Percentiles rank a stretch among this genome's conserved stretches.
Conservation (phyloP, 2,797 vertebrate genomes). For the Morus bassanus region DNA sequence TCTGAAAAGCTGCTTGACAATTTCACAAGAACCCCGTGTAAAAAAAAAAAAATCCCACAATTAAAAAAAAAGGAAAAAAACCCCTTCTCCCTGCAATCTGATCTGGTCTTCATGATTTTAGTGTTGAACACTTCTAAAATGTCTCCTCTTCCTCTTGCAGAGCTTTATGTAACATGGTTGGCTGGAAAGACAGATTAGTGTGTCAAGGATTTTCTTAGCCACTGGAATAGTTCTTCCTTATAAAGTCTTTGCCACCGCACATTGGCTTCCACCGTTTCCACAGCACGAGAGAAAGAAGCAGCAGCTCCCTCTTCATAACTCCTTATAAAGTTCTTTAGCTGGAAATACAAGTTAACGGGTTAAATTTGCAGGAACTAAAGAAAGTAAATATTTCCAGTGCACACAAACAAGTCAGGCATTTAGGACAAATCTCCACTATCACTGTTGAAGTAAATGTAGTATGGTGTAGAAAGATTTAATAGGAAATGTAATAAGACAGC, state of each 20-base stretch:
- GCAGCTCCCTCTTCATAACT: slow-evolving; percentile 82
- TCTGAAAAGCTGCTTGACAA: slow-evolving; percentile 64
- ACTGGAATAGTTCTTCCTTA: slow-evolving; percentile 91
- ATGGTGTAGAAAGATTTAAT: neutral
- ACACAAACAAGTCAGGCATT: neutral
- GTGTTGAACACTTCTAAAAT: slow-evolving; percentile 5
- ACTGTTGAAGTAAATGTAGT: neutral
- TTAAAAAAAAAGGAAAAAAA: neutral
- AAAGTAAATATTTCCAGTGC: neutral
- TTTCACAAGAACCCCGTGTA: slow-evolving; percentile 44
- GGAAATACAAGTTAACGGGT: slow-evolving; percentile 57
- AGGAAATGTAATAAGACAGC: slow-evolving; percentile 28
- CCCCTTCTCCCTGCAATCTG: slow-evolving; percentile 39
- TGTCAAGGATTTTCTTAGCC: slow-evolving; percentile 85
- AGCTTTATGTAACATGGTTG: neutral
- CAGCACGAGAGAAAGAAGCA: slow-evolving; percentile 85
- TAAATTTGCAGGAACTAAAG: slow-evolving; percentile 7
- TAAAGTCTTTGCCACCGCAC: slow-evolving; percentile 92
- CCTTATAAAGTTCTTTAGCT: slow-evolving; percentile 93
- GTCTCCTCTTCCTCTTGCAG: slow-evolving; percentile 57
- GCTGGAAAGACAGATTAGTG: slow-evolving; percentile 52
- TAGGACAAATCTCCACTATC: neutral
- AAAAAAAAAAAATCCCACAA: slow-evolving; percentile 63
- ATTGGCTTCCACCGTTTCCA: slow-evolving; percentile 94
- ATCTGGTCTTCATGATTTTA: slow-evolving; percentile 33